These are phyloP conservation scores for Sebastes baramenuke DNA, from an alignment of 2,797 vertebrate genomes.

Conservation along the genomic window DNA sequence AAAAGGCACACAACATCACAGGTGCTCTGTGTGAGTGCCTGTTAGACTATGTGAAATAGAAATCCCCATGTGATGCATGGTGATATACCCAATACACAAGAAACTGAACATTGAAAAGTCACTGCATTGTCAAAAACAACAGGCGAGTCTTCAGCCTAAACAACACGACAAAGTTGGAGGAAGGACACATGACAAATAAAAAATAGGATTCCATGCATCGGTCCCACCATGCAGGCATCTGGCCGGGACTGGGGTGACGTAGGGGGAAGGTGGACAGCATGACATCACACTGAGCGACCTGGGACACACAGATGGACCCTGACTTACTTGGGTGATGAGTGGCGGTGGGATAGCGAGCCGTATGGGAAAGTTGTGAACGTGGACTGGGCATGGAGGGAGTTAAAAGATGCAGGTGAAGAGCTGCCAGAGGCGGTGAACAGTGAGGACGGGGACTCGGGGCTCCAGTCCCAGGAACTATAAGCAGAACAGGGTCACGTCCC, in stretches of 20 bases:
- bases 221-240: constrained; percentile 56
- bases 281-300: constrained; percentile 59
- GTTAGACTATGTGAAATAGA: not conserved
- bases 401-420: constrained; percentile 82
- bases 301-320: constrained; percentile 66
- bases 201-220: constrained; percentile 62
- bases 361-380: constrained; percentile 80
- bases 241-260: constrained; percentile 25
- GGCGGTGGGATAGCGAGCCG: constrained; percentile 81
- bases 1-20: constrained; percentile 27
- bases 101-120: constrained; percentile 34
- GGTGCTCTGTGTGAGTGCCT: constrained; percentile 18
- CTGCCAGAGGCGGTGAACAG: constrained; percentile 80
- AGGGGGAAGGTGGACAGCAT: constrained; percentile 13
- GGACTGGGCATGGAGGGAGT: constrained; percentile 84
- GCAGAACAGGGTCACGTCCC: constrained; percentile 68
- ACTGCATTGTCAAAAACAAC: constrained; percentile 32
- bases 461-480: constrained; percentile 82
- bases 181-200: constrained; percentile 26
- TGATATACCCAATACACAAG: not conserved
- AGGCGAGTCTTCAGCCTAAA: not conserved
- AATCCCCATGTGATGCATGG: not conserved
- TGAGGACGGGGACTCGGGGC: constrained; percentile 80
- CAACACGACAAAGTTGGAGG: not conserved
- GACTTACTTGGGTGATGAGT: constrained; percentile 83